These are phyloP conservation scores for Melitaea athalia DNA, from an alignment of 2,888 invertebrate genomes.

Conservation along the genomic window DNA sequence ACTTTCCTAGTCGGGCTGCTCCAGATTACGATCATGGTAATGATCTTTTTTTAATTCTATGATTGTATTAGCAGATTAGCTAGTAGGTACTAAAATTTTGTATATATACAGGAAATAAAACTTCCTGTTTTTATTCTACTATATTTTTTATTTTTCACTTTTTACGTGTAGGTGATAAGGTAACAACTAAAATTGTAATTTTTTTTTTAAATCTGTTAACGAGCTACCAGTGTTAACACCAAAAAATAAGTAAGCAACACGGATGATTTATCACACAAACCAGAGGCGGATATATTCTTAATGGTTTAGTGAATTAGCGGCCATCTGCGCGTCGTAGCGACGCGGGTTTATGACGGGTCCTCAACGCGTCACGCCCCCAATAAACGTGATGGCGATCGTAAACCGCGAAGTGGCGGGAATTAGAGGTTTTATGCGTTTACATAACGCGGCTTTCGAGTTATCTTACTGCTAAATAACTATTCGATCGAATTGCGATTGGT, in stretches of 20 bases:
- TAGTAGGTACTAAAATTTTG: no score
- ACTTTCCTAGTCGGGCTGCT: no score
- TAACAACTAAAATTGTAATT: no score
- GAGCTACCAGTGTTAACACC: not conserved
- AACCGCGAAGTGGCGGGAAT: conserved; percentile 3
- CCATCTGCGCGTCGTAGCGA: conserved; percentile 1
- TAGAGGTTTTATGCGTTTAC: conserved; percentile 3
- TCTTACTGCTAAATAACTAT: not conserved
- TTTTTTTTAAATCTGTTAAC: no score
- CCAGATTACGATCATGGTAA: no score
- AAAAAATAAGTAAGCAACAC: not conserved
- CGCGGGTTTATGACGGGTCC: not conserved
- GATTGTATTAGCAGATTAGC: no score
- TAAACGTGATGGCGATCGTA: not conserved
- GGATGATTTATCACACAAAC: not conserved
- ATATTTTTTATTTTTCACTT: no score
- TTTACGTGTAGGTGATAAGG: no score
- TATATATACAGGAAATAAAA: no score
- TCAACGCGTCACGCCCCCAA: conserved; percentile 1
- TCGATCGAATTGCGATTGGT: no score
- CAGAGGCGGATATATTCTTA: not conserved
- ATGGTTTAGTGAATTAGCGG: not conserved
- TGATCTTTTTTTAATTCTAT: no score
- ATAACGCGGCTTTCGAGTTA: not conserved
- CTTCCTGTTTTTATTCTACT: no score